Conservation (phyloP, 1,140 invertebrate species). For the Danaus plexippus region DNA sequence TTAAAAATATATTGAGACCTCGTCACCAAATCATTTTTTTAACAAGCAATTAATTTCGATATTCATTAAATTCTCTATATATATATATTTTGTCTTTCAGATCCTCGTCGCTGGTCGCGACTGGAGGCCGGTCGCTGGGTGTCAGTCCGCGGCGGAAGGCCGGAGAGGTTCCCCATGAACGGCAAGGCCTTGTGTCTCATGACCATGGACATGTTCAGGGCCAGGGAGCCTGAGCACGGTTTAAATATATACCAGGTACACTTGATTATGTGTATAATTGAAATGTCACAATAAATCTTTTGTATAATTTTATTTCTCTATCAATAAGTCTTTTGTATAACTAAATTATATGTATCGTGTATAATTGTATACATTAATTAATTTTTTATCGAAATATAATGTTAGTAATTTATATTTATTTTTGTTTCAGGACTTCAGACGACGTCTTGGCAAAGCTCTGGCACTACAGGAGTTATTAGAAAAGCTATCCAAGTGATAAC, state of each 20-base stretch:
- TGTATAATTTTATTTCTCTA: not conserved
- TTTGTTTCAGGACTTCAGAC: conserved; percentile 53
- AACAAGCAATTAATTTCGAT: conserved; percentile 18
- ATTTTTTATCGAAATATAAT: conserved; percentile 5
- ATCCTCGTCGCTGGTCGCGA: conserved; percentile 79
- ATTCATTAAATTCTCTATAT: conserved; percentile 35
- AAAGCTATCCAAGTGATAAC: conserved; percentile 35
- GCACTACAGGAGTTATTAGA: conserved; percentile 54
- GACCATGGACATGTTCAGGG: conserved; percentile 81
- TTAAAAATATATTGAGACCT: too few species aligned
- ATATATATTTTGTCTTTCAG: conserved; percentile 44
- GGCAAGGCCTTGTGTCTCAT: conserved; percentile 84
- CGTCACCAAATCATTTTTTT: not conserved
- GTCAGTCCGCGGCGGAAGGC: conserved; percentile 74
- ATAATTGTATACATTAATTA: not conserved
- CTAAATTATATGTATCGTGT: too few species aligned
- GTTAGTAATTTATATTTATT: conserved; percentile 6
- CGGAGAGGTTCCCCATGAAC: conserved; percentile 82
- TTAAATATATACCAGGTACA: conserved; percentile 74
- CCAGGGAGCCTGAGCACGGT: conserved; percentile 78
- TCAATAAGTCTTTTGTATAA: too few species aligned
- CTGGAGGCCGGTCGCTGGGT: conserved; percentile 79
- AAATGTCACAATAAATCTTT: not conserved
- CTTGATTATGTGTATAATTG: not conserved
- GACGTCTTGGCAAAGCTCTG: conserved; percentile 49